Evolutionary conservation across 2,888 invertebrate species (phyloP).

Genomic region (Netelia virgata): DNA sequence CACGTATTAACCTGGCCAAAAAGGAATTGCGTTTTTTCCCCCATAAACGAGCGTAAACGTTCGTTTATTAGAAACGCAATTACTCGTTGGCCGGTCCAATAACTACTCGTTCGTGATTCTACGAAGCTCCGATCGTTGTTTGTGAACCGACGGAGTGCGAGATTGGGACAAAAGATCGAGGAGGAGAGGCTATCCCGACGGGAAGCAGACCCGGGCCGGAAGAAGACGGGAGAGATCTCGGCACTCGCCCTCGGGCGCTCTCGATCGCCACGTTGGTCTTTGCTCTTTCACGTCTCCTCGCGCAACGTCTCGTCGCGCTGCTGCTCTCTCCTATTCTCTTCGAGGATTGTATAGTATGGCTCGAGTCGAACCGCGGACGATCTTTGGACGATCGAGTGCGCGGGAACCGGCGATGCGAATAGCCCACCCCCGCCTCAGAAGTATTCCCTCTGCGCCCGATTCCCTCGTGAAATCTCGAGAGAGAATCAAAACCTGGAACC

Average conservation of each 20-base stretch:
- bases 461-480: constrained; percentile 21
- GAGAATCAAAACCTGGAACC: constrained; percentile 36
- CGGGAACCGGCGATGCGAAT: constrained; percentile 49
- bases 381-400: constrained; percentile 36
- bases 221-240: constrained; percentile 20
- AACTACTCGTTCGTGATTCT: no score
- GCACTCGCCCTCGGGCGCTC: constrained; percentile 8
- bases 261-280: constrained; percentile 4
- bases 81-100: no score
- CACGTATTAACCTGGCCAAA: no score
- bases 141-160: neutral
- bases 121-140: neutral
- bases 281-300: constrained; percentile 30
- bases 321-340: constrained; percentile 26
- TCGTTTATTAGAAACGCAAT: no score
- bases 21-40: no score
- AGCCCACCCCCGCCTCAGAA: constrained; percentile 16
- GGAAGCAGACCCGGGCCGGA: neutral
- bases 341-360: constrained; percentile 10
- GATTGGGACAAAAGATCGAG: constrained; percentile 38
- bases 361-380: constrained; percentile 36
- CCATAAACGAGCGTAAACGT: no score
- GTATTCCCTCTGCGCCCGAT: constrained; percentile 30
- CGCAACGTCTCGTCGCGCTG: constrained; percentile 10
- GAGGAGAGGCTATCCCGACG: neutral